A percentile compares a stretch with the other conserved stretches of the same genome.
These are phyloP conservation scores for Melanotus villosus DNA, from an alignment of 2,888 invertebrate genomes.

Conservation along the genomic window DNA sequence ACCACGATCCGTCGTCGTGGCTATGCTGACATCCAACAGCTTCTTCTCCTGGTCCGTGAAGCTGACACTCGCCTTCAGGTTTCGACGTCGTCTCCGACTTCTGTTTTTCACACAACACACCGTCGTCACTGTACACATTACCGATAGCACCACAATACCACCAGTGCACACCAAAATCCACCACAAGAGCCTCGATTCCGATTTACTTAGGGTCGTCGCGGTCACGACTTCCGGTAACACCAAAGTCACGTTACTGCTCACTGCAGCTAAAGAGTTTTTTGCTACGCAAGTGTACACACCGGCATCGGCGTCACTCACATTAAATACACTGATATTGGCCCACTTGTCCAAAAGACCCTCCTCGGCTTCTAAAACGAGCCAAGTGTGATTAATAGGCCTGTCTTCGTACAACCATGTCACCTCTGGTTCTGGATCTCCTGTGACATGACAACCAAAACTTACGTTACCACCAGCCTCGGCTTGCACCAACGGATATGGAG, in stretches of 20 bases:
- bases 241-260: conserved; percentile 75
- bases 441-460: conserved; percentile 85
- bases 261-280: conserved; percentile 76
- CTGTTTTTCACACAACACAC: conserved; percentile 72
- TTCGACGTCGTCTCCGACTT: conserved; percentile 74
- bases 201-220: conserved; percentile 82
- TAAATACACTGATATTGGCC: conserved; percentile 87
- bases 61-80: conserved; percentile 84
- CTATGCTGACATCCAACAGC: conserved; percentile 84
- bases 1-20: conserved; percentile 76
- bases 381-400: conserved; percentile 72
- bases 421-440: conserved; percentile 87
- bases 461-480: conserved; percentile 88
- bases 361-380: conserved; percentile 68
- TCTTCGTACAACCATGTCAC: conserved; percentile 89
- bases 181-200: conserved; percentile 81
- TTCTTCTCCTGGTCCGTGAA: conserved; percentile 93
- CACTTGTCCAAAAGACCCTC: conserved; percentile 72
- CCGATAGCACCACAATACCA: conserved; percentile 75
- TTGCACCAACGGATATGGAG: conserved; percentile 70
- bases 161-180: conserved; percentile 82
- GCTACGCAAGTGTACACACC: conserved; percentile 90
- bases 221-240: conserved; percentile 80
- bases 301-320: conserved; percentile 85
- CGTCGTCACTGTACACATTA: conserved; percentile 75